phyloP scores from a whole-genome alignment of 1,140 invertebrate genomes.

The Diachasmimorpha longicaudata region DNA sequence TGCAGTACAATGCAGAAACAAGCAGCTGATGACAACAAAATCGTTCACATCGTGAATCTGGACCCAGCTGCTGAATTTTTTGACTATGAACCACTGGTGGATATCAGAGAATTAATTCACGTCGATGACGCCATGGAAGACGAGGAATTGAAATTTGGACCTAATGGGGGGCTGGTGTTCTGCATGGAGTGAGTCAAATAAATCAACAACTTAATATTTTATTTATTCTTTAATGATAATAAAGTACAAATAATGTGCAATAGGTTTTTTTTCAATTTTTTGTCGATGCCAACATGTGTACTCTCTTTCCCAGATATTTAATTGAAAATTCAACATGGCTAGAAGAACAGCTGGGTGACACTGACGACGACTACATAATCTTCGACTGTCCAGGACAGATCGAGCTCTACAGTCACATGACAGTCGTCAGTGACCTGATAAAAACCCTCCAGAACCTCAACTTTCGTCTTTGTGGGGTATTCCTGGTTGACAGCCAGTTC shows the following conservation, averaged over 20 bases:
- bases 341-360: constrained; percentile 80
- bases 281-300: neutral
- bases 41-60: constrained; percentile 90
- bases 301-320: constrained; percentile 72
- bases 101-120: constrained; percentile 93
- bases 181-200: constrained; percentile 90
- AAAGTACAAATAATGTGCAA: neutral
- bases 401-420: constrained; percentile 96
- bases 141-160: constrained; percentile 92
- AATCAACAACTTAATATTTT: no score
- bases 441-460: constrained; percentile 84
- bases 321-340: constrained; percentile 92
- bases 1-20: constrained; percentile 89
- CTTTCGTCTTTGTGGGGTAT: constrained; percentile 91
- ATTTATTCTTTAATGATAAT: neutral
- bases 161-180: constrained; percentile 96
- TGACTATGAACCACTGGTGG: constrained; percentile 85
- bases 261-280: neutral
- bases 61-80: constrained; percentile 98
- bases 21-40: constrained; percentile 74
- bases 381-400: constrained; percentile 99
- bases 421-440: constrained; percentile 85
- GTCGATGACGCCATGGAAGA: constrained; percentile 98
- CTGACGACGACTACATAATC: constrained; percentile 93
- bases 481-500: constrained; percentile 95